Evolutionary conservation across 2,113 vertebrate species (phyloP), one percentile per base, ranked within the genome.

Genomic region (Clarias magur): DNA sequence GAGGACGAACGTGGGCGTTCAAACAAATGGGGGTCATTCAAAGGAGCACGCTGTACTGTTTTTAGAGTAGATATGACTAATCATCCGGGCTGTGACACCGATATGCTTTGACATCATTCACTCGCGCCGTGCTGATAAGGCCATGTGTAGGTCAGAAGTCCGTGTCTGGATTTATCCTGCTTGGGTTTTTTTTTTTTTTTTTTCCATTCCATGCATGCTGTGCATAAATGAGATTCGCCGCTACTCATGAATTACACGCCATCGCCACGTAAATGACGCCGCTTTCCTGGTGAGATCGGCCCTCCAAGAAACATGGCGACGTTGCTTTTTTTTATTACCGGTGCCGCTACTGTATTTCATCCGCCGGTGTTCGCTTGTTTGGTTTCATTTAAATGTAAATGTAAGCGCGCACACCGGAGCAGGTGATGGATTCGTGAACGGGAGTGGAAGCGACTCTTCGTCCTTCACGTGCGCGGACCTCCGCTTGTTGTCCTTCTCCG

Each of bases 311-410:
- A 89, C 91, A 91, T 86, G 78, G 88, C 82, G 88, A 87, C 89
- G 92, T 90, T 89, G 83, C 87, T 21, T 38, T 30, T 93, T 85
- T 63, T 94, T 93, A 94, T 93, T 93, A 93, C 93, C 91, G 88
- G 90, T 90, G 89, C 92, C 91, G 93, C 93, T 93, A 94, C 93
- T 91, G 92, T 94, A 93, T 93, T 94, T 95, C 94, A 94, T 92
- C 92, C 89, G 89, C 88, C 90, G 93, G 91, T 93, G 92, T 93
- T 91, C 87, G 90, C 92, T 92, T 93, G 93, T 95, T 95, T 94
- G 93, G 92, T 93, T 95, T 95, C 93, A 96, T 96, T 96, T 94
- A 95, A 94, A 96, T 96, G 94, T 93, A 96, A 96, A 96, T 95
- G 92, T 92, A 91, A 90, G 90, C 88, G 87, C 90, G 91, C 91